Evolutionary conservation across 1,140 invertebrate species (phyloP), one percentile per base, ranked within the genome.

Genomic region (Lucilia cuprina): DNA sequence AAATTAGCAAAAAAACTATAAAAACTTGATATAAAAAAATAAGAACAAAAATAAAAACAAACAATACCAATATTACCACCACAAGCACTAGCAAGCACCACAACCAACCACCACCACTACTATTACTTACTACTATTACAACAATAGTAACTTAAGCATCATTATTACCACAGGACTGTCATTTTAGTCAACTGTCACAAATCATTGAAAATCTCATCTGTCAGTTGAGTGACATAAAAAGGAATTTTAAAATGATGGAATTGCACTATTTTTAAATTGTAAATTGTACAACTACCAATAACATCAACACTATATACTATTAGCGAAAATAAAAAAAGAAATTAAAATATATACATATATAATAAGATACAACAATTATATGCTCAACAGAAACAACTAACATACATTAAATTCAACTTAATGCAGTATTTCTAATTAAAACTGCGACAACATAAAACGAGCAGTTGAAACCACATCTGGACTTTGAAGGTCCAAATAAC

Each of bases 401-500:
- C n/a, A n/a, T 49, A 85, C 77, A 41, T 2, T 8, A 41, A 41
- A 41, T 41, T 41, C 41, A 5, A 41, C 41, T 41, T 10, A 41
- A 41, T 8, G 41, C 83, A 65, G 78, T 14, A 5, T 47, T 41
- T 41, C 2, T 10, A 41, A 41, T 10, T 60, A 70, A 47, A 49
- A 84, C 55, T 74, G 83, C 84, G 80, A 74, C 87, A 85, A 60
- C 50, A 83, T 41, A 41, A 41, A 41, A 41, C 41, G 41, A 41
- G 10, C 2, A 7, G 41, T 8, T 2, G 10, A 2, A 41, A 41
- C 0, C 41, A 41, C 41, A 41, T 41, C 41, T 41, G 7, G 41
- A 41, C 41, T 41, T 41, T 41, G 10, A 7, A 41, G 41, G 41
- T 4, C 34, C 80, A 49, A 55, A 84, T 41, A 75, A 74, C 17